Base-by-base conservation (phyloP, 2,797 vertebrate species). In the Phrynocephalus guinanensis region DNA sequence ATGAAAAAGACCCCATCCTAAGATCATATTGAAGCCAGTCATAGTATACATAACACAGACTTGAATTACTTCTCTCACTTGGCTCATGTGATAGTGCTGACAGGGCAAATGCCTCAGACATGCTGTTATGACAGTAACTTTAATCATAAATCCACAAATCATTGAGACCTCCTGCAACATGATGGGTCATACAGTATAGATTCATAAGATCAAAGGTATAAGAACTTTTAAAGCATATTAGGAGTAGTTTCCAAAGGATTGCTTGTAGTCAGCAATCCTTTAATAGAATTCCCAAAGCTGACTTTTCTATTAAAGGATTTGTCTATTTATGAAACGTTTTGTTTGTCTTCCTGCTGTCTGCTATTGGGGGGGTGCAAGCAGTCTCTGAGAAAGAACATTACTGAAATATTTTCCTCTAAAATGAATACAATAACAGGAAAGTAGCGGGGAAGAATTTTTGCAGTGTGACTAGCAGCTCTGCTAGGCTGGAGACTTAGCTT, bases 371-470 rank as follows among this genome's bases (percentile, higher is more conserved):
- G 81, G 33, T 3, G 50, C 24, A 68, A 76, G 24, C 60, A 22
- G 7, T 73, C 90, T 91, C 68, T 84, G 4, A 88, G 90, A 82
- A 87, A 85, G 78, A 48, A 68, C 56, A 82, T 63, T 88, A 79
- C 85, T 88, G n/a, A 60, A 72, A 26, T 33, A 26, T 76, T 84
- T 93, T 92, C 90, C 7, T 24, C 85, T 60, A 67, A 88, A 8
- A 26, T 82, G 79, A 30, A n/a, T 48, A 48, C 10, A 92, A 85
- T 89, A 38, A 85, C 24, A 82, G 13, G n/a, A 72, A 30, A 60
- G 87, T 87, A 8, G 33, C 85, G 77, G 87, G 79, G 18, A 88
- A 91, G 80, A 50, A 80, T n/a, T 30, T 4, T 0, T 30, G 28
- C 10, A 84, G 3, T 15, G 8, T 79, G 80, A 73, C 3, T 33